phyloP scores from a whole-genome alignment of 2,113 vertebrate species.

The Lota lota region DNA sequence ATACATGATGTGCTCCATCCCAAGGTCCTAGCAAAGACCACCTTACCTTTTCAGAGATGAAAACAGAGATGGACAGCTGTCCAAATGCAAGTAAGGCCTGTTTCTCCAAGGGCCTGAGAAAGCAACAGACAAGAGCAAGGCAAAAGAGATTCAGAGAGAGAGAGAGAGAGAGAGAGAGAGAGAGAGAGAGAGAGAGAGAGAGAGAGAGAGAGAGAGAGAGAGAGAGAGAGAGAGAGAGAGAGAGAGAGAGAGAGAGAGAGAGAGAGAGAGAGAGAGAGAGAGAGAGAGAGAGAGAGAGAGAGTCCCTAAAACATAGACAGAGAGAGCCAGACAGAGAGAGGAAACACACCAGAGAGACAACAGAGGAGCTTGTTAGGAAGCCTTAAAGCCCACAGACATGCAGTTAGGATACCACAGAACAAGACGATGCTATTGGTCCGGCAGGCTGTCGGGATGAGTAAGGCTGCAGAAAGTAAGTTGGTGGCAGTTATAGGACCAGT shows the following conservation, averaged over 20 bases:
- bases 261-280: not conserved
- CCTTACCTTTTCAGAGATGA: conserved; percentile 57
- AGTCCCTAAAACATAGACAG: not conserved
- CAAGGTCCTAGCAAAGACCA: no score
- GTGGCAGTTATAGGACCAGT: conserved; percentile 41
- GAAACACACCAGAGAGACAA: conserved; percentile 1
- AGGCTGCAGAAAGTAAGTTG: not conserved
- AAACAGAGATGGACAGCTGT: conserved; percentile 56
- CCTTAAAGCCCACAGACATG: conserved; percentile 21
- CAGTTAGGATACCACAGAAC: conserved; percentile 19
- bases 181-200: conserved; percentile 10
- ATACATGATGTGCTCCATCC: no score
- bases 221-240: conserved; percentile 12
- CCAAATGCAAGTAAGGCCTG: conserved; percentile 43
- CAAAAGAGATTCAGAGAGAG: not conserved
- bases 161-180: conserved; percentile 11
- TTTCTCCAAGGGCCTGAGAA: conserved; percentile 36
- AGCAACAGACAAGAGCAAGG: not conserved
- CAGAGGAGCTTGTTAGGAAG: conserved; percentile 41
- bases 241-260: not conserved
- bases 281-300: conserved; percentile 9
- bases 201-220: not conserved
- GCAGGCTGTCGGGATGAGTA: not conserved
- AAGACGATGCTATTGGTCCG: not conserved
- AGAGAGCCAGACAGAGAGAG: conserved; percentile 7